Evolutionary conservation across 2,113 vertebrate genomes (phyloP).

Genomic region (Platanista minor): DNA sequence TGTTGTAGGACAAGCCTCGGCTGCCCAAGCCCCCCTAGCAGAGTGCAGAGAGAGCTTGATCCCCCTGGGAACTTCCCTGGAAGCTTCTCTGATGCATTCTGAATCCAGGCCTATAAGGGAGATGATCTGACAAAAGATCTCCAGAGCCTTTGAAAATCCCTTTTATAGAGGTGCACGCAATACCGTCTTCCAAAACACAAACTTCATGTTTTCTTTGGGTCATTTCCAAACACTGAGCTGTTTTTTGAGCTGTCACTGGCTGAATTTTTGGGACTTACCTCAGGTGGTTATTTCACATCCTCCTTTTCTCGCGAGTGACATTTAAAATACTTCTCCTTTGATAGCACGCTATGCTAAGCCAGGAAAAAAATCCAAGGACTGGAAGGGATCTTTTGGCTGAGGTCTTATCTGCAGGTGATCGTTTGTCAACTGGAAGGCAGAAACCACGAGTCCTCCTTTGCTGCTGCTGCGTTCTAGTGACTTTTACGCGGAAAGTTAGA

Average conservation of each 20-base stretch:
- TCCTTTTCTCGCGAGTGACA: neutral
- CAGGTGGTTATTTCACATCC: conserved; percentile 22
- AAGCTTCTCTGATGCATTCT: neutral
- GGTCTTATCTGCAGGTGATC: neutral
- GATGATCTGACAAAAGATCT: neutral
- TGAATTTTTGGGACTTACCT: neutral
- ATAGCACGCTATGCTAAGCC: neutral
- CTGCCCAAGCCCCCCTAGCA: neutral
- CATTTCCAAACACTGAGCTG: neutral
- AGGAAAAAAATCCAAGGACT: neutral
- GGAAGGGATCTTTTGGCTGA: neutral
- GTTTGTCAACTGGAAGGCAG: neutral
- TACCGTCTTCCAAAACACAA: neutral
- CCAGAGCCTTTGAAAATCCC: neutral
- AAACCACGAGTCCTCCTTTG: neutral
- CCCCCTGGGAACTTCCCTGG: neutral
- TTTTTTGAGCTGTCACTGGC: neutral
- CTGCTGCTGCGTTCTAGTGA: neutral
- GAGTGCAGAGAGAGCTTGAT: neutral
- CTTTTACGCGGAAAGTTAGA: conserved; percentile 12
- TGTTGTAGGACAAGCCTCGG: neutral
- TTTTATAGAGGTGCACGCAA: neutral
- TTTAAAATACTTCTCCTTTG: conserved; percentile 34
- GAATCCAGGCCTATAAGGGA: neutral
- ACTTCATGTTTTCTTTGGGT: neutral